Base-by-base conservation (phyloP, 2,888 invertebrate genomes). In the Dendrolimus houi region DNA sequence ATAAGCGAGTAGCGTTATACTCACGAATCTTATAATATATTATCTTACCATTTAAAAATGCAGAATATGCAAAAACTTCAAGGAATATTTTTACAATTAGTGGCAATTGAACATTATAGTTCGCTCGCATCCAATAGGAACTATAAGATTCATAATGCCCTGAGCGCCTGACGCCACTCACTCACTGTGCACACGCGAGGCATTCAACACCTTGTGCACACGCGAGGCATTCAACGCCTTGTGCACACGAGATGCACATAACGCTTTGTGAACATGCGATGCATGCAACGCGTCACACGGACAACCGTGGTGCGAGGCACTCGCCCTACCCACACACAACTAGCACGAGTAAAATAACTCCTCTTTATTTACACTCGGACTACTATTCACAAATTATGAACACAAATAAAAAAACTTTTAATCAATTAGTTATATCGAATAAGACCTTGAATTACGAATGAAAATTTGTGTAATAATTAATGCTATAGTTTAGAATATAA, bases 31-130 rank as follows among this genome's bases (percentile, higher is more conserved):
- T 89, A 90, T 83, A 74, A 70, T 83, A 90, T 82, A 74, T 70
- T 83, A 85, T 75, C 88, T 89, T 89, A 89, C 70, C 72, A 75
- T 81, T 85, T 87, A 89, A 87, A 90, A 90, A 90, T 90, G 90
- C 90, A 90, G 86, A 86, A 85, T 87, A 87, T 87, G 87, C 87
- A 87, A 89, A 87, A 89, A 85, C 79, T 83, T 87, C 78, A 88
- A 89, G 87, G 87, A 89, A 88, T 88, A 85, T 81, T 79, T 77
- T 87, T 87, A 86, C 83, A 87, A 76, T 86, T 81, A 82, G 83
- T 85, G 89, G 88, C 89, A 88, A 86, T 86, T 87, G 90, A 90
- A 91, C 87, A 82, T 87, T 90, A 91, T 91, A 91, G 90, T 88
- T 88, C 88, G 77, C 87, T 88, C 87, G 87, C 88, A 85, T 85